Percentiles rank a stretch among this genome's conserved stretches.
These are phyloP conservation scores for Tipula lateralis DNA, from an alignment of 2,888 invertebrate genomes.

Conservation along the genomic window DNA sequence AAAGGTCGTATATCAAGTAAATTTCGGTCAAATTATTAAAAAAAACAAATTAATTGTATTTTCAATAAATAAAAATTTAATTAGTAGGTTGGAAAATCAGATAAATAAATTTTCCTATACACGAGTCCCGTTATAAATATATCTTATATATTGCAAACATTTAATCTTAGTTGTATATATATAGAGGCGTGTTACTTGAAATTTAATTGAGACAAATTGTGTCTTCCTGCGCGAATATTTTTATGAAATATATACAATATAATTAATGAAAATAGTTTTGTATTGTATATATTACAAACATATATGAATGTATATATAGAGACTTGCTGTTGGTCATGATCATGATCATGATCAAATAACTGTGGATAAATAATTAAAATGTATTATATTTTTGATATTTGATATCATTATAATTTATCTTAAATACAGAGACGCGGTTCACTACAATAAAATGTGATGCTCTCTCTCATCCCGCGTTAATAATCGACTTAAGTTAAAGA, in stretches of 20 bases:
- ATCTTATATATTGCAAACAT: background rate
- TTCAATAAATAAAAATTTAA: background rate
- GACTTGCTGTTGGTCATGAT: background rate
- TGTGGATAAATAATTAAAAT: background rate
- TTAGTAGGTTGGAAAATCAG: background rate
- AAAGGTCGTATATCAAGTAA: background rate
- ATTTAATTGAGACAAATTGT: slow-evolving; percentile 19
- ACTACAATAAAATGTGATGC: background rate
- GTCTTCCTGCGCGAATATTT: background rate
- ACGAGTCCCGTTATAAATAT: background rate
- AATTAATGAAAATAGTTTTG: background rate
- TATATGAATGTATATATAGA: background rate
- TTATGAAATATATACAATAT: background rate
- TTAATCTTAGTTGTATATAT: background rate
- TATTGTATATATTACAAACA: too few relatives aligned
- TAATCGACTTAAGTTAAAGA: background rate
- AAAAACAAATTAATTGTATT: background rate
- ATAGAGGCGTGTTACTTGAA: background rate
- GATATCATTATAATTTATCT: background rate
- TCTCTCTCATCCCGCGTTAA: background rate
- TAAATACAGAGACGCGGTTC: background rate
- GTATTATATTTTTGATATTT: background rate
- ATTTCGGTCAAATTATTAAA: background rate
- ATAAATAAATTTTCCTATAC: background rate
- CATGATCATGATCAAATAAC: background rate